Evolutionary conservation across 2,797 vertebrate genomes (phyloP).

Genomic region (Melopsittacus undulatus): DNA sequence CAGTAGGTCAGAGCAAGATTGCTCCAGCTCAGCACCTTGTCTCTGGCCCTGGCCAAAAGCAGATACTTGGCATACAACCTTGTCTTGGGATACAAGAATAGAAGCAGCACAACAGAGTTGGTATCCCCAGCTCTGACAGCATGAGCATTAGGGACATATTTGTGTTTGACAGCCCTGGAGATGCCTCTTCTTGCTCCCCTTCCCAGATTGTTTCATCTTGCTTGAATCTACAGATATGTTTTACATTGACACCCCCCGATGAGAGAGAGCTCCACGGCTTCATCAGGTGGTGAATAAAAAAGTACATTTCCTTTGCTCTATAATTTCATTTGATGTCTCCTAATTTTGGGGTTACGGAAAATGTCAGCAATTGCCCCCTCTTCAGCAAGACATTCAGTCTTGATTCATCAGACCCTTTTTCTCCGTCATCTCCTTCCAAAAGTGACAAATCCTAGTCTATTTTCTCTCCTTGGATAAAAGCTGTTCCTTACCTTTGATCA

Average conservation of each 20-base stretch:
- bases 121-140: background rate
- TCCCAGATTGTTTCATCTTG: background rate
- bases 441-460: slow-evolving; percentile 20
- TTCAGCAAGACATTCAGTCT: background rate
- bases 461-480: slow-evolving; percentile 36
- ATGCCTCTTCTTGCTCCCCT: background rate
- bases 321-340: background rate
- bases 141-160: background rate
- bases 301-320: background rate
- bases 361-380: background rate
- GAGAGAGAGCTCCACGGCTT: background rate
- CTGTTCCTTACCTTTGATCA: slow-evolving; percentile 41
- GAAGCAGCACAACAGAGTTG: rapidly evolving
- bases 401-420: background rate
- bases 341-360: background rate
- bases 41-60: background rate
- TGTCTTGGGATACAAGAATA: background rate
- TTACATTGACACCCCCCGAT: background rate
- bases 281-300: background rate
- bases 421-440: background rate
- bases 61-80: background rate
- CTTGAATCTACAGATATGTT: background rate
- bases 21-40: background rate
- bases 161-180: background rate
- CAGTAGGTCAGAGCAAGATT: background rate